Evolutionary conservation across 53 echinoderm and acorn worm species (phyloP).

Genomic region (Arbacia lixula): DNA sequence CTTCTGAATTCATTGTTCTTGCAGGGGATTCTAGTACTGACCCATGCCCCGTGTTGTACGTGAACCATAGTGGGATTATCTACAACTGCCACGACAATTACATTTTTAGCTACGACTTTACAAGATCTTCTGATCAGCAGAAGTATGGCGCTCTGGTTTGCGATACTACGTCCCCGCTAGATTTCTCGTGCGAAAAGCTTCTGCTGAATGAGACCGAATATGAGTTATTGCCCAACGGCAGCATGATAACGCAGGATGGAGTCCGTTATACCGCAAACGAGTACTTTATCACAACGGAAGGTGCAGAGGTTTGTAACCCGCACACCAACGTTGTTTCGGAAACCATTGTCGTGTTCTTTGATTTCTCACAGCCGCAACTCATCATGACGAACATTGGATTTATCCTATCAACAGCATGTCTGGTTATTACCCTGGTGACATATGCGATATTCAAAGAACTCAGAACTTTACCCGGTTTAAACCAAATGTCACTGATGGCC

Average conservation of each 20-base stretch:
- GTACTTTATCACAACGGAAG: constrained; percentile 55
- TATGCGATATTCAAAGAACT: constrained; percentile 81
- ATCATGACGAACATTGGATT: constrained; percentile 64
- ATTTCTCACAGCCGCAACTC: constrained; percentile 71
- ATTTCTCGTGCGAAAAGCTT: constrained; percentile 68
- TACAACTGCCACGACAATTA: constrained; percentile 63
- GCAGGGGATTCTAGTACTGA: neutral
- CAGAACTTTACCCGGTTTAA: constrained; percentile 89
- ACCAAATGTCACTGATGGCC: constrained; percentile 75
- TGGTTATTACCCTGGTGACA: constrained; percentile 78
- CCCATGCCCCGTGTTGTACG: constrained; percentile 17
- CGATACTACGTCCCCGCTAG: constrained; percentile 49
- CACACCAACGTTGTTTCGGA: constrained; percentile 57
- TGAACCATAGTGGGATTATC: neutral
- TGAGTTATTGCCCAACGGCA: constrained; percentile 58
- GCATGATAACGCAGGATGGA: constrained; percentile 54
- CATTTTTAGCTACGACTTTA: constrained; percentile 52
- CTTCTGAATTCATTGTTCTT: constrained; percentile 27
- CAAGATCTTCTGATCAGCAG: constrained; percentile 12
- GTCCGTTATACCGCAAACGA: constrained; percentile 46
- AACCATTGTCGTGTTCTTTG: constrained; percentile 73
- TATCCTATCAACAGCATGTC: constrained; percentile 63
- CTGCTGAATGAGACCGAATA: constrained; percentile 72
- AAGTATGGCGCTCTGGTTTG: constrained; percentile 76
- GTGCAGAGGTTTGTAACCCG: constrained; percentile 70